phyloP scores from a whole-genome alignment of 2,888 invertebrate species.

The Cotesia congregata region DNA sequence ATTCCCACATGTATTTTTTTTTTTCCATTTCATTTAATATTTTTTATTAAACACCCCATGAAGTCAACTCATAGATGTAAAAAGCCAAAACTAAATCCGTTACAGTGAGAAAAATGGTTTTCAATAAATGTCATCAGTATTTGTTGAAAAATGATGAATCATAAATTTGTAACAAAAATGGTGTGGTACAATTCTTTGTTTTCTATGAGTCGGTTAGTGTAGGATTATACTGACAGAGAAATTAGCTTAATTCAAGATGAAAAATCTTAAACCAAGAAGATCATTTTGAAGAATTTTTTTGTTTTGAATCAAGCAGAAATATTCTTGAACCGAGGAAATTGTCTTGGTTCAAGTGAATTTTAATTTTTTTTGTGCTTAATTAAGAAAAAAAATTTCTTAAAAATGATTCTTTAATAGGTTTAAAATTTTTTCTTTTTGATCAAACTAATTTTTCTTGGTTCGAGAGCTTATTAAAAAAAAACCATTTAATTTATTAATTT shows the following conservation, averaged over 20 bases:
- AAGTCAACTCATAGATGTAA: background rate
- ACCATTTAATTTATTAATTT: no score
- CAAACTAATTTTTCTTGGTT: no score
- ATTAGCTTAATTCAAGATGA: conserved; percentile 28
- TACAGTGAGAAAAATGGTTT: background rate
- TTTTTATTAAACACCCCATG: background rate
- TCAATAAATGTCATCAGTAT: background rate
- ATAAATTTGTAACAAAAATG: conserved; percentile 1
- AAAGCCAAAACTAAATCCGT: background rate
- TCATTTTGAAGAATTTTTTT: no score
- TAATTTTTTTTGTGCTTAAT: no score
- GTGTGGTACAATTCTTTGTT: background rate
- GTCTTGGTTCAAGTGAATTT: no score
- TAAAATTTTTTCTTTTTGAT: no score
- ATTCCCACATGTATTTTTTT: background rate
- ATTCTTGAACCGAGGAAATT: no score
- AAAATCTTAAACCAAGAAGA: no score
- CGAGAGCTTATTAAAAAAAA: no score
- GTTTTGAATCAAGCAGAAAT: no score
- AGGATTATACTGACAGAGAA: background rate
- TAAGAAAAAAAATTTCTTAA: no score
- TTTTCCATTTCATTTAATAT: conserved; percentile 7
- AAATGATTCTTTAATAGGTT: no score
- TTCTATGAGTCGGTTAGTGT: background rate
- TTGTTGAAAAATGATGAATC: conserved; percentile 18